Conservation (phyloP, 2,888 invertebrate genomes). For the Drosophila mimica region DNA sequence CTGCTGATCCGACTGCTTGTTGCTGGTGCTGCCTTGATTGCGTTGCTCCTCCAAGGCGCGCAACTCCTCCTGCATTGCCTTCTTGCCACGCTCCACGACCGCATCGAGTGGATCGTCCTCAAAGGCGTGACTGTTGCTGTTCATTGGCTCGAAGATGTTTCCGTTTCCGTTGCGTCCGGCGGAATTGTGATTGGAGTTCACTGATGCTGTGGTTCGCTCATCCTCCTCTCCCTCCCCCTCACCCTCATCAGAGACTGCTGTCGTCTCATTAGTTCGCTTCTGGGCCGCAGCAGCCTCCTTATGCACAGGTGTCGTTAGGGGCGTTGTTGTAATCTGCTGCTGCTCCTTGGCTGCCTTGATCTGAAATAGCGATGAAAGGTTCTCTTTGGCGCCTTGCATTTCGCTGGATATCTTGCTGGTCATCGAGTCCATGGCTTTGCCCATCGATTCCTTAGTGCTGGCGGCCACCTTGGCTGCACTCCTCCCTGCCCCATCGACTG, state of each 20-base stretch:
- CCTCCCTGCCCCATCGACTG: conserved; percentile 71
- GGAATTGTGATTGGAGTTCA: conserved; percentile 82
- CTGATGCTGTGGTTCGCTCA: conserved; percentile 84
- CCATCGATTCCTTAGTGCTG: conserved; percentile 70
- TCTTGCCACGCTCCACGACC: conserved; percentile 72
- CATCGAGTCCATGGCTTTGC: conserved; percentile 68
- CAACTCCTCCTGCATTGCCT: conserved; percentile 74
- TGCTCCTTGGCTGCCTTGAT: conserved; percentile 72
- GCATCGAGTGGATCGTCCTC: conserved; percentile 74
- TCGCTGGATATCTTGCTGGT: conserved; percentile 75
- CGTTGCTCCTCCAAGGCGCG: conserved; percentile 62
- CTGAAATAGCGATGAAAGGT: conserved; percentile 76
- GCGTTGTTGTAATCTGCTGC: conserved; percentile 42
- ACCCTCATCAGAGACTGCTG: conserved; percentile 53
- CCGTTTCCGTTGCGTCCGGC: conserved; percentile 70
- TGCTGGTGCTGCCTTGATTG: conserved; percentile 27
- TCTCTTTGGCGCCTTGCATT: conserved; percentile 77
- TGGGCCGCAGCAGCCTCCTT: conserved; percentile 45
- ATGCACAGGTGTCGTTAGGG: conserved; percentile 43
- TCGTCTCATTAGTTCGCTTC: conserved; percentile 56
- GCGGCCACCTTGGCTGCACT: conserved; percentile 68
- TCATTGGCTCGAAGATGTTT: conserved; percentile 58
- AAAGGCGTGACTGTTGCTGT: conserved; percentile 48
- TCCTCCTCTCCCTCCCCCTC: conserved; percentile 80
- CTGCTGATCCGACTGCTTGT: conserved; percentile 6